Evolutionary conservation across 2,888 invertebrate species (phyloP).

Genomic region (Lumbricus terrestris): DNA sequence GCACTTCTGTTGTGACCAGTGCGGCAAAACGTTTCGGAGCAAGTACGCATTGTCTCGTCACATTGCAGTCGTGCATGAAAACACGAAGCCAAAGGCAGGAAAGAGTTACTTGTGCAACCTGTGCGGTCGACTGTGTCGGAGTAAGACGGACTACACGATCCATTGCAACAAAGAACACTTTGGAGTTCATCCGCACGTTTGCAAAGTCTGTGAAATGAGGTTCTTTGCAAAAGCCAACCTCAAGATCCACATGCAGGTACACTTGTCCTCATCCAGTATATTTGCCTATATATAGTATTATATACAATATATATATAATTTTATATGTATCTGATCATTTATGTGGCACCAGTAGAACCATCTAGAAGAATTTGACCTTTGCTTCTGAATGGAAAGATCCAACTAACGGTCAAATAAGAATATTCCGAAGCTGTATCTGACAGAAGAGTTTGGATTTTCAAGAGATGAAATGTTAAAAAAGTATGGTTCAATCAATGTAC

Average conservation of each 20-base stretch:
- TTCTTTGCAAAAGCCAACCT: constrained; percentile 26
- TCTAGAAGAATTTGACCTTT: neutral
- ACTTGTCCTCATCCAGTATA: neutral
- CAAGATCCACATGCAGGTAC: constrained; percentile 19
- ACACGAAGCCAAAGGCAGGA: neutral
- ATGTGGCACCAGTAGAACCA: neutral
- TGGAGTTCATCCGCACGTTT: constrained; percentile 21
- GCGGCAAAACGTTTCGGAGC: constrained; percentile 25
- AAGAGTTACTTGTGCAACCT: constrained; percentile 23
- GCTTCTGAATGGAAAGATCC: neutral
- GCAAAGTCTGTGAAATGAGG: constrained; percentile 18
- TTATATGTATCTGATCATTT: neutral
- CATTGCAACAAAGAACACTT: constrained; percentile 29
- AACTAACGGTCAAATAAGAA: neutral
- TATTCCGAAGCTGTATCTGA: neutral
- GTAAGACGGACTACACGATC: constrained; percentile 24
- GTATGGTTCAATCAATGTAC: neutral
- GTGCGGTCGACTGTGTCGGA: constrained; percentile 28
- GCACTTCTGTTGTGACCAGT: constrained; percentile 24
- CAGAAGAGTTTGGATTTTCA: neutral
- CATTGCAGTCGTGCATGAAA: constrained; percentile 20
- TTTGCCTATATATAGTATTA: neutral
- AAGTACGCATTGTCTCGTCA: constrained; percentile 25
- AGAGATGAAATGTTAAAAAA: neutral
- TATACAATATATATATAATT: too few relatives aligned